Base-by-base conservation (phyloP, 2,113 vertebrate genomes). In the Poeciliopsis retropinna region DNA sequence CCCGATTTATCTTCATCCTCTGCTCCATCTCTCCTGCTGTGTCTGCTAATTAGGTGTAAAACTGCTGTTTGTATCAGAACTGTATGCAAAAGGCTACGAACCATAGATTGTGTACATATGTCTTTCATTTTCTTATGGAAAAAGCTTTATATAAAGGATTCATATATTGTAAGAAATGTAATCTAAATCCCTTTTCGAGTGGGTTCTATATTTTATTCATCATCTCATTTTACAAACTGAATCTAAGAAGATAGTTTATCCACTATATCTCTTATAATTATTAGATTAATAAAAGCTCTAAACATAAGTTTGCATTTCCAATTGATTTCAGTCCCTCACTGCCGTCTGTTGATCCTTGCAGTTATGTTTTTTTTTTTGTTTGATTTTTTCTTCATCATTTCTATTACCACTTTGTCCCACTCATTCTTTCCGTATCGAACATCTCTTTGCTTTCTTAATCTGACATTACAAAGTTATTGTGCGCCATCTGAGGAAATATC, bases 251-350 rank as follows among this genome's bases (percentile, higher is more conserved):
- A 13, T 8, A 5, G 0, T 72, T 32, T 66, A 7, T 75, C 76
- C 76, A 79, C 44, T 71, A n/a, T 54, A 69, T 57, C 64, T 27
- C 67, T 85, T 73, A 51, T 37, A 11, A 70, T 72, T 64, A 51
- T 60, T 28, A n/a, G n/a, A n/a, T n/a, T 69, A 66, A 80, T 76
- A 64, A 57, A 65, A 41, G 73, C 85, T 75, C 28, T 60, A 22
- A 69, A 82, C 60, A 0, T 85, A 76, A 72, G 72, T 80, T 87
- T 84, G 85, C 82, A 86, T 89, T 87, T 87, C 74, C 71, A 85
- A 79, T 78, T 76, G 75, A 47, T 85, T 75, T 69, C 68, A 44
- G 72, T 81, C 77, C 70, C 65, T 76, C 3, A 60, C 63, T 74
- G 67, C 66, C 61, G 72, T 88, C 72, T 87, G 81, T 90, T 87